phyloP scores from a whole-genome alignment of 1,140 invertebrate species.

The Hycleus phaleratus region DNA sequence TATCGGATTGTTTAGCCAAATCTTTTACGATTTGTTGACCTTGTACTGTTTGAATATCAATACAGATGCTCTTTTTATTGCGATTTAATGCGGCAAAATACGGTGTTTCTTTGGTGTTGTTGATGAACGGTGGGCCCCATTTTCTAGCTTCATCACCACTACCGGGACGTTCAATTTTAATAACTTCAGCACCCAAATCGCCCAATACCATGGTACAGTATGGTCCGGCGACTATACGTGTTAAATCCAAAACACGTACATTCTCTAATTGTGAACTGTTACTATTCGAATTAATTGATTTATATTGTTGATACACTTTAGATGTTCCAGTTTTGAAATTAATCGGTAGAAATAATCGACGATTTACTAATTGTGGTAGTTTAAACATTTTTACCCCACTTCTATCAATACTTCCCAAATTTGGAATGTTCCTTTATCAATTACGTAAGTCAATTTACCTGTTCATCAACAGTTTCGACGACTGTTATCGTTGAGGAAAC shows the following conservation, averaged over 20 bases:
- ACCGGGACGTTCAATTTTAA: slow-evolving; percentile 78
- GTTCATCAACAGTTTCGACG: slow-evolving; percentile 25
- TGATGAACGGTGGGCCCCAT: slow-evolving; percentile 89
- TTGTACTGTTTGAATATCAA: slow-evolving; percentile 68
- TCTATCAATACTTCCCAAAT: not conserved
- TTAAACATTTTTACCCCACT: slow-evolving; percentile 2
- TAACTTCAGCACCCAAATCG: slow-evolving; percentile 89
- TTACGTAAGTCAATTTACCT: slow-evolving; percentile 26
- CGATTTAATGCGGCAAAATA: slow-evolving; percentile 88
- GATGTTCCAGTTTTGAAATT: too few relatives aligned
- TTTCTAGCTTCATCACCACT: slow-evolving; percentile 83
- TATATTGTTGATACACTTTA: not conserved
- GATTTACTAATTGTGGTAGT: too few relatives aligned
- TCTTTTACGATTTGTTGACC: slow-evolving; percentile 69
- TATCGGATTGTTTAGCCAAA: slow-evolving; percentile 69
- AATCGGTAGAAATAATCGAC: too few relatives aligned
- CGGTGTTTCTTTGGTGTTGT: slow-evolving; percentile 61
- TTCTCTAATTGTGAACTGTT: not conserved
- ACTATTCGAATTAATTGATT: not conserved
- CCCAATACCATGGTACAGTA: slow-evolving; percentile 90
- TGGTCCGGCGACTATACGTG: slow-evolving; percentile 73
- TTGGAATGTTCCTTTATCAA: not conserved
- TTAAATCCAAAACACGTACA: slow-evolving; percentile 62
- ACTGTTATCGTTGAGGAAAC: slow-evolving; percentile 32
- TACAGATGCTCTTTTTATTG: slow-evolving; percentile 91